Base-by-base conservation (phyloP, 2,888 invertebrate species). In the Geophilus truncorum region DNA sequence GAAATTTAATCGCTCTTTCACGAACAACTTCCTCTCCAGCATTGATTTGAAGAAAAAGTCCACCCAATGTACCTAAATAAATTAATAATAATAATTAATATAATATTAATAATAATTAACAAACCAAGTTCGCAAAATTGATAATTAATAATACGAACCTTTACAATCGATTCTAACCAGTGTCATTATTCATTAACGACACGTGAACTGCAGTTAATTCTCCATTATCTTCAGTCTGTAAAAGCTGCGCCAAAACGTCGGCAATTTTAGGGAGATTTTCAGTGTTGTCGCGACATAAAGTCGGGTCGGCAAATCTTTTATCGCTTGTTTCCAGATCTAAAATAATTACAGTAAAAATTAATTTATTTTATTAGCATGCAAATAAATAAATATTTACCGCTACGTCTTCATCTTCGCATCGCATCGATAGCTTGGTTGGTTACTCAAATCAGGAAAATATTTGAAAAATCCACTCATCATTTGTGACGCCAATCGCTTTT, bases 381-480 rank as follows among this genome's bases (percentile, higher is more conserved):
- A 21, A 57, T n/a, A 57, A 21, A 57, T n/a, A 7, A n/a, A 57
- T 18, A 90, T 91, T 90, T 89, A 96, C 96, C 86, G 93, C 92
- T 84, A 93, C 91, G 87, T 98, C 96, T 86, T 94, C 94, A 89
- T 98, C 97, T 88, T 98, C 97, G 87, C 97, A 97, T 6, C 82
- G 96, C 95, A 88, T 97, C 94, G 80, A 98, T 92, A 7, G 97
- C 95, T 86, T 93, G 91, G 84, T 93, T 93, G n/a, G n/a, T n/a
- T n/a, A n/a, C 94, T 91, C 81, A 94, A 89, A 82, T 90, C 90
- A 7, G 97, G 97, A 87, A 98, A 98, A 87, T 93, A 91, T 86
- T 94, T 95, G 87, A 96, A 96, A 89, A 97, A 98, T 87, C 95
- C 92, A 1, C 95, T 93, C 86, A 98, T 96, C 85, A 98, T 97